Evolutionary conservation across 2,888 invertebrate species (phyloP), one percentile per base, ranked within the genome.

Genomic region (Leucophora obtusa): DNA sequence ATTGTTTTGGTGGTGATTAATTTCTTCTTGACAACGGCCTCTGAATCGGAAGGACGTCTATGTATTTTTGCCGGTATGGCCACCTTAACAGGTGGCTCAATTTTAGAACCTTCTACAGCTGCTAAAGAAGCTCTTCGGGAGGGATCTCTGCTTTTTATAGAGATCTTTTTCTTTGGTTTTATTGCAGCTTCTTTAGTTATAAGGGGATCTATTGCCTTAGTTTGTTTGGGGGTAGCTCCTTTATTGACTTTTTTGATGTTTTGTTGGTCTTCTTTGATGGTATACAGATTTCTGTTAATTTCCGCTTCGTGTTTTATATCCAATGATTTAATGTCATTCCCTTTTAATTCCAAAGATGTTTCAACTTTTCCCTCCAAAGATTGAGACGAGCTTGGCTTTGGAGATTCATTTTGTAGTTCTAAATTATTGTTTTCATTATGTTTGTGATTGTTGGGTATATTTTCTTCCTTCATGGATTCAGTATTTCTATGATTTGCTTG

Each of bases 11-110:
- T 18, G 60, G 72, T 72, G 50, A 76, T 66, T 62, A 15, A 76
- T 84, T 87, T 85, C 85, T 86, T 86, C 77, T 87, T 89, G 4
- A 89, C 83, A 77, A 89, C 83, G 54, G 89, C 83, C 73, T 86
- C 88, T 10, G 89, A 89, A 82, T 89, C 89, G 15, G 89, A 89
- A 69, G 89, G 89, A 70, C 89, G 85, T 33, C 89, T 85, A 79
- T 86, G 86, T 82, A 77, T 79, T 54, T 82, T 84, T 10, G 84
- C 79, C 33, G 82, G 59, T 43, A 79, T 28, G 8, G 76, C 50
- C 51, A 75, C 62, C 74, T 83, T 83, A 38, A 84, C 74, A 8
- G 84, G 65, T 14, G 85, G 82, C 73, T 86, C 87, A 69, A 88
- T 89, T 84, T 85, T 87, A 5, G 88, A 87, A 59, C 84, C 85